A percentile compares a stretch with the other conserved stretches of the same genome.
phyloP scores from a whole-genome alignment of 2,888 invertebrate genomes.

The Prenolepis imparis region DNA sequence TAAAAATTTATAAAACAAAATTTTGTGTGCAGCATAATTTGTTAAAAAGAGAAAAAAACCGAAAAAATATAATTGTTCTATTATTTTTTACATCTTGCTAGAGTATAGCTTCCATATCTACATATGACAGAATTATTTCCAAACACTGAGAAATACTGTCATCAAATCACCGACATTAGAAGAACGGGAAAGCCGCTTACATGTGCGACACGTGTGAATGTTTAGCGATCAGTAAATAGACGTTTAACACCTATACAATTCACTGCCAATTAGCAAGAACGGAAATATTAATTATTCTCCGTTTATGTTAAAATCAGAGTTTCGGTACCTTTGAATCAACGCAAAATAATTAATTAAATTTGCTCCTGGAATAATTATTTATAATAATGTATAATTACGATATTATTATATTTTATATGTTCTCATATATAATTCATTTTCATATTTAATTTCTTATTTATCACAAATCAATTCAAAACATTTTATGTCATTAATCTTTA shows the following conservation, averaged over 20 bases:
- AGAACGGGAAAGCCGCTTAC: constrained; percentile 37
- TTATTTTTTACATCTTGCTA: neutral
- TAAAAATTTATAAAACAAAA: constrained; percentile 4
- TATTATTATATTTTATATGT: no score
- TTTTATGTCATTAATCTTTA: neutral
- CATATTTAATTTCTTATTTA: no score
- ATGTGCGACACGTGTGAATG: constrained; percentile 29
- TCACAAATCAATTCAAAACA: neutral
- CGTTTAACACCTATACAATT: constrained; percentile 63
- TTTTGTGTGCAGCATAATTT: neutral
- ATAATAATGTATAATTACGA: no score
- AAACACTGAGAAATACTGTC: constrained; percentile 30
- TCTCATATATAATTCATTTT: no score
- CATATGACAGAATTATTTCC: neutral
- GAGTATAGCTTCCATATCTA: neutral
- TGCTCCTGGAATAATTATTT: no score
- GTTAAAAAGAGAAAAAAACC: neutral
- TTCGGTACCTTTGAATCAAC: neutral
- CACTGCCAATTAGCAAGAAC: constrained; percentile 1
- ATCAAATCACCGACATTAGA: constrained; percentile 10
- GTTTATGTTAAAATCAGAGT: neutral
- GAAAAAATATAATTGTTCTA: neutral
- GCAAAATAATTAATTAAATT: neutral
- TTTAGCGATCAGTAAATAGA: constrained; percentile 58
- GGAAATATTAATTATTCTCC: constrained; percentile 2